Evolutionary conservation across 2,797 vertebrate species (phyloP).

Genomic region (Protosalanx chinensis): DNA sequence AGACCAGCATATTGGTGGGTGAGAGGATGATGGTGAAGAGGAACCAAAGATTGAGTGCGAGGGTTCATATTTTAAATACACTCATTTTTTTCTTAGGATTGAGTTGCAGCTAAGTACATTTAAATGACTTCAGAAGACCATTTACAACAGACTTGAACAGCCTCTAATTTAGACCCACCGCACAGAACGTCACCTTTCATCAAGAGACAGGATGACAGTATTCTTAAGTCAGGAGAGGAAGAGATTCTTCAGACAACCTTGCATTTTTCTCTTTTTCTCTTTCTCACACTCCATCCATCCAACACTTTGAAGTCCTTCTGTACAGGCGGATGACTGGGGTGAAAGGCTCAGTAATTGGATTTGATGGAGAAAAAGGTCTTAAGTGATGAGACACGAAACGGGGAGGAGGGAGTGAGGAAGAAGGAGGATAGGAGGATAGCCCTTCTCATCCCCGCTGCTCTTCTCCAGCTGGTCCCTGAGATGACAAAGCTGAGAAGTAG

Average conservation of each 20-base stretch:
- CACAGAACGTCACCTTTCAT: too few relatives aligned
- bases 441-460: conserved; percentile 2
- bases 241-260: background rate
- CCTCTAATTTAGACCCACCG: too few relatives aligned
- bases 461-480: conserved; percentile 4
- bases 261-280: background rate
- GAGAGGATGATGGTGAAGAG: too few relatives aligned
- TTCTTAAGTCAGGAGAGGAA: background rate
- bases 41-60: too few relatives aligned
- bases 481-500: conserved; percentile 8
- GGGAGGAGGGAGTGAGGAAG: background rate
- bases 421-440: background rate
- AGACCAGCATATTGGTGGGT: too few relatives aligned
- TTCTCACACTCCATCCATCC: background rate
- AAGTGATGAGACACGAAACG: conserved; percentile 17
- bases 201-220: too few relatives aligned
- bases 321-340: background rate
- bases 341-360: conserved; percentile 4
- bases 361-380: conserved; percentile 19
- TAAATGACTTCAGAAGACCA: too few relatives aligned
- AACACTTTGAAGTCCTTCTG: background rate
- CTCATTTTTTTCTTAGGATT: too few relatives aligned
- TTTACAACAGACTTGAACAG: too few relatives aligned
- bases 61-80: too few relatives aligned
- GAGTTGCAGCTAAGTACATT: too few relatives aligned